Base-by-base conservation (phyloP, 2,888 invertebrate genomes). In the Mesopsocus fuscifrons region DNA sequence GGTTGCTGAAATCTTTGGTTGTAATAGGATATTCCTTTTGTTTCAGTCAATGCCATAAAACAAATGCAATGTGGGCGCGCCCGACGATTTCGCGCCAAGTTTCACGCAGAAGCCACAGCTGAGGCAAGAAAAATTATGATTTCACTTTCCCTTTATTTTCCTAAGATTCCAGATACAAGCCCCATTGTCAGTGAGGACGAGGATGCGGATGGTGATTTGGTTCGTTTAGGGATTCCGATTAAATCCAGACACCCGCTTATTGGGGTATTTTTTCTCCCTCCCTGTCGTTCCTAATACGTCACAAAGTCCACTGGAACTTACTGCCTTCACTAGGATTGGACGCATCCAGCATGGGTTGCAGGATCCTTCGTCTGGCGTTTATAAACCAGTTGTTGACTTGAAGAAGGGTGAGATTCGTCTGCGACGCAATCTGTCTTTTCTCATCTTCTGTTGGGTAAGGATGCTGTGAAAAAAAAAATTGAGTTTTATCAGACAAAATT, bases 21-120 rank as follows among this genome's bases (percentile, higher is more conserved):
- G n/a, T n/a, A n/a, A n/a, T n/a, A n/a, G n/a, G n/a, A 26, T 26
- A 9, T 26, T 26, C 11, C 11, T 26, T 26, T 11, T 9, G 26
- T 26, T 26, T 6, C 8, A 26, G 26, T 11, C 11, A 26, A 38
- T 38, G 38, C 13, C 38, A 18, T 38, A 41, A 41, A 11, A 41
- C 4, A 20, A 44, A 15, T 1, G 38, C 26, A n/a, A n/a, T 55
- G 83, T 83, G 81, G 82, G 82, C 72, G 78, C 80, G 67, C 73
- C 79, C 61, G 91, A 91, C 66, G 89, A 91, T 67, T 83, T 89
- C 70, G 91, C 94, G 68, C 94, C 94, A 65, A 92, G 91, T 74
- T 94, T 95, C 72, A 88, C 89, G 54, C 89, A 92, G 70, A 94
- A 94, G 77, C 94, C 94, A 52, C 87, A 88, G 65, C 75, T 95